Evolutionary conservation across 2,797 vertebrate species (phyloP).

Genomic region (Manis crassicaudata): DNA sequence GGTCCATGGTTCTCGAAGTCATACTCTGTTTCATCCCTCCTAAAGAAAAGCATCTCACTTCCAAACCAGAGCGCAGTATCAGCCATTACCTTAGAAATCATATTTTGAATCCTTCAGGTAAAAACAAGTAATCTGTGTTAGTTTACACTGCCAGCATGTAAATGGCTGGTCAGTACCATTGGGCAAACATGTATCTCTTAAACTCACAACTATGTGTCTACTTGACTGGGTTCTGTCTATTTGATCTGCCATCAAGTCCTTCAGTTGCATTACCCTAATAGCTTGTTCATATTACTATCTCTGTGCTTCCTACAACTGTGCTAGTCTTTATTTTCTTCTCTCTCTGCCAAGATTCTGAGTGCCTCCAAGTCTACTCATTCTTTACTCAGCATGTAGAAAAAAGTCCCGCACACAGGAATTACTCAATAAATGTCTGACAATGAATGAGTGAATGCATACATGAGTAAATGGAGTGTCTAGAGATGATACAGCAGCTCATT

Average conservation of each 20-base stretch:
- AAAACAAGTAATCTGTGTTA: not conserved
- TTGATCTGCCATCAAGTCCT: not conserved
- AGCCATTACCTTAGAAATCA: not conserved
- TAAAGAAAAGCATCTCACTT: not conserved
- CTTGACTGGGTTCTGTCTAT: not conserved
- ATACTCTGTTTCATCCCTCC: not conserved
- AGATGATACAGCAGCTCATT: not conserved
- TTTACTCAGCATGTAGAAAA: not conserved
- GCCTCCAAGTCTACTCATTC: not conserved
- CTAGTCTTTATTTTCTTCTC: not conserved
- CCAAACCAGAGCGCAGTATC: not conserved
- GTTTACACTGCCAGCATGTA: not conserved
- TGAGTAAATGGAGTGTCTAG: not conserved
- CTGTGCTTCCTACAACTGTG: not conserved
- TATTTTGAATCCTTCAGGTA: not conserved
- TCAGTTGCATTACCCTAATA: not conserved
- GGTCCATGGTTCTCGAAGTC: not conserved
- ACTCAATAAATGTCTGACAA: not conserved
- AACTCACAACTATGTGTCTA: not conserved
- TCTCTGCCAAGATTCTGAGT: not conserved
- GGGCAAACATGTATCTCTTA: not conserved
- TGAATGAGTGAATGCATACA: not conserved
- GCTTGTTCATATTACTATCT: no score
- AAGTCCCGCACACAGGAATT: not conserved
- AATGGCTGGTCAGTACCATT: not conserved